phyloP scores from a whole-genome alignment of 2,888 invertebrate species.

The Mythimna impura region DNA sequence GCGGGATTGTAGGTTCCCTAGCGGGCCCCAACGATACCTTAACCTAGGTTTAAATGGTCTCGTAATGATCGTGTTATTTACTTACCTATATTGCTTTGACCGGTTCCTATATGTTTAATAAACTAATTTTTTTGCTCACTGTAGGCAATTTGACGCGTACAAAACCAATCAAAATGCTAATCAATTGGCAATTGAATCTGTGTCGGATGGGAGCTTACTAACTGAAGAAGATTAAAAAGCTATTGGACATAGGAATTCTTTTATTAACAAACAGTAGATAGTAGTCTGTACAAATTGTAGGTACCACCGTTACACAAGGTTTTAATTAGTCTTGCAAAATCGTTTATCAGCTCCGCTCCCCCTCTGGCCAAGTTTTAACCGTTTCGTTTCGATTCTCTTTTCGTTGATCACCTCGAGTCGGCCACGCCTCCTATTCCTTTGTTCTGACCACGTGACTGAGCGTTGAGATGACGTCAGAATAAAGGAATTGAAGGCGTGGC shows the following conservation, averaged over 20 bases:
- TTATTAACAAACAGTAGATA: not conserved
- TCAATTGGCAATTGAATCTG: not conserved
- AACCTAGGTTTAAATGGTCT: not conserved
- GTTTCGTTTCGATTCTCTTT: too few relatives aligned
- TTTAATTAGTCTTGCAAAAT: not conserved
- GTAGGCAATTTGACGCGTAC: not conserved
- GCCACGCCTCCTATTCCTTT: too few relatives aligned
- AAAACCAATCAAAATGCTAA: constrained; percentile 6
- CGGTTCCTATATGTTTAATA: constrained; percentile 31
- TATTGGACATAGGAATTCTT: not conserved
- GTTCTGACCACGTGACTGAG: too few relatives aligned
- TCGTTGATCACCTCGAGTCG: too few relatives aligned
- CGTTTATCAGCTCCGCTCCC: not conserved
- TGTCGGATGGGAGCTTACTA: not conserved
- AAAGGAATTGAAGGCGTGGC: too few relatives aligned
- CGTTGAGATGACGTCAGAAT: too few relatives aligned
- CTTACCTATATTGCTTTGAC: constrained; percentile 7
- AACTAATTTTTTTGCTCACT: constrained; percentile 29
- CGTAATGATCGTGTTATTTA: constrained; percentile 3
- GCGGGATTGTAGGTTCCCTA: too few relatives aligned
- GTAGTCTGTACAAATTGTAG: not conserved
- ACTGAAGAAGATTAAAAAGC: not conserved
- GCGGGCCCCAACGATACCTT: too few relatives aligned
- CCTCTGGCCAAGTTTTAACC: too few relatives aligned
- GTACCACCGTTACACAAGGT: not conserved